Evolutionary conservation across 2,797 vertebrate species (phyloP), one percentile per base, ranked within the genome.

Genomic region (Chloroceryle amazona): DNA sequence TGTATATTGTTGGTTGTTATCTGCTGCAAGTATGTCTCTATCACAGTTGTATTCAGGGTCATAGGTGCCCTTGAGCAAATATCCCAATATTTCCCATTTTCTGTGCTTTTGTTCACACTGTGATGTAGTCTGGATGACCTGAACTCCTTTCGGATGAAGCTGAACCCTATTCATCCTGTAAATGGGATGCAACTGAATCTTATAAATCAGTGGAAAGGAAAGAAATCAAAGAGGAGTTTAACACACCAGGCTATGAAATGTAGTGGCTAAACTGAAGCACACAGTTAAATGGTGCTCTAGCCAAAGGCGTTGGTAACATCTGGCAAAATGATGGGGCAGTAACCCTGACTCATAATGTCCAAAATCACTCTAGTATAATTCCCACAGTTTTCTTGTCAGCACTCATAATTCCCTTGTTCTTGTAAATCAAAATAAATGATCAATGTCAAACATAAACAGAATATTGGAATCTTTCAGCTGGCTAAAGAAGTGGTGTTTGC

Each of bases 371-470:
- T 88, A 70, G 81, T 10, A 4, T 26, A 75, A 90, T 92, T 90
- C 93, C 90, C 93, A 96, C 91, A 87, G 92, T 89, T 94, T 89
- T 80, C 88, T 84, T 95, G 93, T 96, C 96, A 96, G 83, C 94
- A 79, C 86, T 39, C 89, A 89, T 93, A 90, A 90, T 70, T 80
- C 84, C 72, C 81, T 87, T 93, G 71, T 67, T 95, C 92, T 96
- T 86, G 67, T 92, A 96, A 96, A 87, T 80, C 49, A 1, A 85
- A 94, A 94, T 54, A 89, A 94, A 92, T 80, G 11, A 93, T 95
- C 9, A 5, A 85, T 83, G 81, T 91, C 67, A 92, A 91, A 93
- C 51, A 89, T 70, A 86, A 92, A 86, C 70, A 81, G 74, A 95
- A 70, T 82, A 91, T 79, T 67, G 52, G 89, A 76, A 55, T 11